Evolutionary conservation across 2,888 invertebrate genomes (phyloP), one percentile per base, ranked within the genome.

Genomic region (Lochmaea capreae): DNA sequence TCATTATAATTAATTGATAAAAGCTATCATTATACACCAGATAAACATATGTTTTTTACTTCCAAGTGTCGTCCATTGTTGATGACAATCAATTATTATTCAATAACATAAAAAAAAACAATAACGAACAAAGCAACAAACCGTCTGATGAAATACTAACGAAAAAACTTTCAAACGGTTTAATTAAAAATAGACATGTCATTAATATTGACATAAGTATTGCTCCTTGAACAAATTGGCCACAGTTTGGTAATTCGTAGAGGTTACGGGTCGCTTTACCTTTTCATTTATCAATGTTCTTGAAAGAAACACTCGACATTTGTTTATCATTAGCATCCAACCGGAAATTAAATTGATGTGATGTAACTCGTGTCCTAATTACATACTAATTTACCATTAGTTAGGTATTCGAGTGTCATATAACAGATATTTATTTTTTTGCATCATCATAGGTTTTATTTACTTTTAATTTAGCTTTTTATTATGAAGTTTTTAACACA

Each of bases 181-280:
- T 5, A 59, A 59, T 59, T 59, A n/a, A 26, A 14, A 39, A 59
- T n/a, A 39, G 8, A 59, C n/a, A 26, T 26, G 33, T 59, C n/a
- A 59, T 59, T n/a, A 59, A 59, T 33, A 59, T n/a, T 59, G 59
- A 59, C 59, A 33, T n/a, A 59, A 59, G 33, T 33, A 33, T 14
- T 14, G 1, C 9, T 39, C 16, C n/a, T 33, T 33, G 39, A 14
- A 59, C 12, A 59, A 59, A 59, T 33, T 58, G 26, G 11, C 12
- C n/a, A 22, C 58, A 26, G 58, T 26, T 9, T n/a, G 39, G 26
- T 49, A 5, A 26, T 12, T 26, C 26, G 22, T 58, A 22, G 22
- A 58, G 26, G 58, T 26, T 11, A 58, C 26, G 26, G 33, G 59
- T 59, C 59, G 10, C 52, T 22, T 16, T 10, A 22, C 57, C 57